These are phyloP conservation scores for Drosophila bunnanda DNA, from an alignment of 2,888 invertebrate species.

Conservation along the genomic window DNA sequence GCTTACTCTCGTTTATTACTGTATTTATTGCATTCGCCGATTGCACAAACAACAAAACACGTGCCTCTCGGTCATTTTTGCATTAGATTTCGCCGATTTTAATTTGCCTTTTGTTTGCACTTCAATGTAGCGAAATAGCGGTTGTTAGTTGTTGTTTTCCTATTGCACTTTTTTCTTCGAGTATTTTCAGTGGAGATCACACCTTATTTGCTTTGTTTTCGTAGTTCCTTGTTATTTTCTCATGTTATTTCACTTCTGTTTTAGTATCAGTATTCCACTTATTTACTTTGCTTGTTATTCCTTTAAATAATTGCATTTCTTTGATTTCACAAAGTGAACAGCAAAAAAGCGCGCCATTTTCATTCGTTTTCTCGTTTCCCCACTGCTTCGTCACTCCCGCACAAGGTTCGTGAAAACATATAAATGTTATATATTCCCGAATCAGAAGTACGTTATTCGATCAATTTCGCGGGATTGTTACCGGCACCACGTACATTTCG, in stretches of 20 bases:
- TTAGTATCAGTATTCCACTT: neutral
- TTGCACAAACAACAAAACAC: constrained; percentile 34
- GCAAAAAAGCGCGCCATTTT: constrained; percentile 69
- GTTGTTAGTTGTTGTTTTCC: neutral
- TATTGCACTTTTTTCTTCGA: constrained; percentile 1
- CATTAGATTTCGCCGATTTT: constrained; percentile 3
- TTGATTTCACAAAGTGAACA: neutral
- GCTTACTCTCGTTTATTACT: constrained; percentile 11
- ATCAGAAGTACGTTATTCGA: neutral
- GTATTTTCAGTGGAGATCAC: neutral
- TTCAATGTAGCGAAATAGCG: neutral
- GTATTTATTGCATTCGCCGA: constrained; percentile 34
- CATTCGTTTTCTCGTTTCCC: constrained; percentile 20
- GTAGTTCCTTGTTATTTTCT: neutral
- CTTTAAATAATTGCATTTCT: neutral
- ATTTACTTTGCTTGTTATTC: neutral
- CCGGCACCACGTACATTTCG: constrained; percentile 12
- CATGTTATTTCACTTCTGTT: neutral
- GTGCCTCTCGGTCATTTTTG: constrained; percentile 13
- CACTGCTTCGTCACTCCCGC: neutral
- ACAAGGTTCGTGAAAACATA: neutral
- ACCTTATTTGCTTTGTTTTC: neutral
- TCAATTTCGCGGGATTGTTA: neutral
- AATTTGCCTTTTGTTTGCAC: neutral
- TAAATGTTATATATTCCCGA: constrained; percentile 15